phyloP scores from a whole-genome alignment of 2,797 vertebrate genomes.

The Remorina albescens region DNA sequence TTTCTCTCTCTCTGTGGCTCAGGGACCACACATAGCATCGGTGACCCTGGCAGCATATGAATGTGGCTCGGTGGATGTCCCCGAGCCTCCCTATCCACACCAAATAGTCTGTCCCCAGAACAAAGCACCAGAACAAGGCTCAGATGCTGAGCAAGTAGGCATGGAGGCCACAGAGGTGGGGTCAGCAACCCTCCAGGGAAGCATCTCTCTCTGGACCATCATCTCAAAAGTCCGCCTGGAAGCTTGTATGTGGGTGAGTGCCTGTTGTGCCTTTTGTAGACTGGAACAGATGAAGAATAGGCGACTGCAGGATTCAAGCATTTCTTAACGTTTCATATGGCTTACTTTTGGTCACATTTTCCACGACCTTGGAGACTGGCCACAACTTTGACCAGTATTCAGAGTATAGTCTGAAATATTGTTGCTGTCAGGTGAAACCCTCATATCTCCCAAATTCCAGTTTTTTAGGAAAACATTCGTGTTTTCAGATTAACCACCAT shows the following conservation, averaged over 20 bases:
- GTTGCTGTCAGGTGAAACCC: conserved; percentile 30
- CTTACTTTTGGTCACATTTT: conserved; percentile 16
- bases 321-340: conserved; percentile 13
- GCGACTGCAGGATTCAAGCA: not conserved
- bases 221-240: conserved; percentile 92
- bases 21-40: conserved; percentile 92
- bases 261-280: not conserved
- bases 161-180: conserved; percentile 37
- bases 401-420: conserved; percentile 19
- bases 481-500: conserved; percentile 21
- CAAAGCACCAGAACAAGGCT: conserved; percentile 46
- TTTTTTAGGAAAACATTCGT: conserved; percentile 20
- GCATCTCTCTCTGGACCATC: conserved; percentile 90
- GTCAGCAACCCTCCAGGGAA: conserved; percentile 68
- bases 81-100: conserved; percentile 91
- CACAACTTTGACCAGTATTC: conserved; percentile 20
- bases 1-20: conserved; percentile 37
- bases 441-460: conserved; percentile 23
- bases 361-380: conserved; percentile 18
- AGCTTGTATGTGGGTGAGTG: conserved; percentile 95
- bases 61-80: conserved; percentile 92
- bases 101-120: conserved; percentile 89
- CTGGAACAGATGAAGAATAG: not conserved
- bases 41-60: conserved; percentile 91
- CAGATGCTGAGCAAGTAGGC: conserved; percentile 47